phyloP scores from a whole-genome alignment of 2,797 vertebrate species.

The Pagetopsis macropterus region DNA sequence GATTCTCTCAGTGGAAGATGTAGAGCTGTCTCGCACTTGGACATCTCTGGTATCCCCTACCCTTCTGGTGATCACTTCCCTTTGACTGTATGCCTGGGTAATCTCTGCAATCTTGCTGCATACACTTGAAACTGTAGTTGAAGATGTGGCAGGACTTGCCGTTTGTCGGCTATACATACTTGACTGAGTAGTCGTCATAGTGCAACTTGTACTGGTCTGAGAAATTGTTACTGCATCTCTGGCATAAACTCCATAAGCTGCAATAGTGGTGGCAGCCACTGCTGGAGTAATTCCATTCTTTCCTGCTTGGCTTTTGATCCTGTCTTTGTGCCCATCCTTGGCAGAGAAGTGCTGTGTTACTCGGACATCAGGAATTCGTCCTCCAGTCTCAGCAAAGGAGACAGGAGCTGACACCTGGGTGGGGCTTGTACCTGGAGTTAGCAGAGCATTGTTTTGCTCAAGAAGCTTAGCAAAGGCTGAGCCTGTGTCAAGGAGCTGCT shows the following conservation, averaged over 20 bases:
- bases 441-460: slow-evolving; percentile 92
- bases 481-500: slow-evolving; percentile 91
- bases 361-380: slow-evolving; percentile 91
- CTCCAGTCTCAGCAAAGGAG: slow-evolving; percentile 89
- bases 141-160: slow-evolving; percentile 74
- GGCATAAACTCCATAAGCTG: slow-evolving; percentile 85
- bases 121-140: slow-evolving; percentile 80
- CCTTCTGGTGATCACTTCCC: slow-evolving; percentile 82
- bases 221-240: slow-evolving; percentile 83
- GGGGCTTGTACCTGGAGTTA: slow-evolving; percentile 97
- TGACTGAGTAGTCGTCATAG: slow-evolving; percentile 76
- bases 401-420: slow-evolving; percentile 95
- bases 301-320: slow-evolving; percentile 85
- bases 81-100: slow-evolving; percentile 86
- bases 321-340: slow-evolving; percentile 90
- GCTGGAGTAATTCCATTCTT: slow-evolving; percentile 84
- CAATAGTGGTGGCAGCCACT: slow-evolving; percentile 81
- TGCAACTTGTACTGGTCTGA: slow-evolving; percentile 81
- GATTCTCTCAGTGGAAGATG: slow-evolving; percentile 77
- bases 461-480: slow-evolving; percentile 92
- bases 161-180: slow-evolving; percentile 78
- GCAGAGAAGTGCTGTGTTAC: slow-evolving; percentile 95
- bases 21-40: slow-evolving; percentile 79
- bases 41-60: slow-evolving; percentile 78
- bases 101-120: slow-evolving; percentile 89